Evolutionary conservation across 2,113 vertebrate genomes (phyloP).

Genomic region (Thryonomys swinderianus): DNA sequence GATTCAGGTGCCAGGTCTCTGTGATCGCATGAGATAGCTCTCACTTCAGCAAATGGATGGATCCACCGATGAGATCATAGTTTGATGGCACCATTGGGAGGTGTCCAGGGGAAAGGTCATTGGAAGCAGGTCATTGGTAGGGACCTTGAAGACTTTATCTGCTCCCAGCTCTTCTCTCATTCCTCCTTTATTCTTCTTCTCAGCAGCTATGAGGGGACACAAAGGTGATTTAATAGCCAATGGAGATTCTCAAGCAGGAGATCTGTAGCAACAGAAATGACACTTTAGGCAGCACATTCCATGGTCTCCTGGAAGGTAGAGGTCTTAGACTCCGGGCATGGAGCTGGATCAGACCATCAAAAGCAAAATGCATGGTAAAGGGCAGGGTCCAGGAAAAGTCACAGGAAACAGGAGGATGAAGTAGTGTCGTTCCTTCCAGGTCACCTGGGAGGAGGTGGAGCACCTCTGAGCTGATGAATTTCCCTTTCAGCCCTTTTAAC

Average conservation of each 20-base stretch:
- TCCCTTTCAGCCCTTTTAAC: not conserved
- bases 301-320: not conserved
- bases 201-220: not conserved
- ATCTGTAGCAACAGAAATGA: not conserved
- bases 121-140: not conserved
- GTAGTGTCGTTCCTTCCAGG: not conserved
- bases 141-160: not conserved
- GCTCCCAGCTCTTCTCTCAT: not conserved
- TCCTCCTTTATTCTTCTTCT: not conserved
- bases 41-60: too few species aligned
- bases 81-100: not conserved
- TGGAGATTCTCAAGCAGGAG: not conserved
- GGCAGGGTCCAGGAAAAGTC: not conserved
- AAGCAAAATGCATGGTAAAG: not conserved
- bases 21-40: not conserved
- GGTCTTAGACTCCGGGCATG: not conserved
- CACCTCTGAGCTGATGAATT: not conserved
- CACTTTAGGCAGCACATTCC: not conserved
- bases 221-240: not conserved
- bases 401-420: not conserved
- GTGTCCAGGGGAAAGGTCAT: not conserved
- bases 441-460: not conserved
- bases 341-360: not conserved
- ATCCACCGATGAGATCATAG: not conserved
- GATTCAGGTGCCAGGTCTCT: not conserved